Evolutionary conservation across 2,888 invertebrate genomes (phyloP).

Genomic region (Perizoma affinitatum): DNA sequence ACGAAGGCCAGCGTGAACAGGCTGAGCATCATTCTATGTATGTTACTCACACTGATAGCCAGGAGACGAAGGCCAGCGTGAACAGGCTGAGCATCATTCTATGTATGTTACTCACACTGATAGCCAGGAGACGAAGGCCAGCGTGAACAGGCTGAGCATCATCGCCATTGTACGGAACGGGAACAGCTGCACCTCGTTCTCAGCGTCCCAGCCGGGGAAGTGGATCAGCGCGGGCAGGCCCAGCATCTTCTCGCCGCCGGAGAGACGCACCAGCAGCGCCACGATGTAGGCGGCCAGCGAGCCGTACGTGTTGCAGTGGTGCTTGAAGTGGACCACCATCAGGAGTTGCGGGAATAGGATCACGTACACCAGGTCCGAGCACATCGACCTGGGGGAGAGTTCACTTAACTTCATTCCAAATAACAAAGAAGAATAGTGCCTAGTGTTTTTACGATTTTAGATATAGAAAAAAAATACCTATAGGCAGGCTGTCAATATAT

Average conservation of each 20-base stretch:
- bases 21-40: no score
- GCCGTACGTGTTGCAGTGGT: constrained; percentile 98
- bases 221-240: constrained; percentile 92
- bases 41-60: no score
- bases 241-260: constrained; percentile 93
- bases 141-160: constrained; percentile 92
- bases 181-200: constrained; percentile 94
- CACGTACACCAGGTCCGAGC: constrained; percentile 99
- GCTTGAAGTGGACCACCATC: constrained; percentile 98
- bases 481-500: no score
- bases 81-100: neutral
- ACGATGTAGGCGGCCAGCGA: constrained; percentile 95
- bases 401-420: neutral
- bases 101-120: constrained; percentile 84
- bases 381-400: constrained; percentile 90
- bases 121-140: constrained; percentile 91
- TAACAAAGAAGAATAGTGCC: neutral
- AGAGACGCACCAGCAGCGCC: constrained; percentile 91
- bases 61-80: no score
- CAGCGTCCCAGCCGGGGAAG: constrained; percentile 93
- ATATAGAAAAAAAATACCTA: no score
- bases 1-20: neutral
- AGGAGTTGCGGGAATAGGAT: constrained; percentile 99
- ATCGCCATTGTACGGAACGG: constrained; percentile 98
- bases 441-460: no score